These are phyloP conservation scores for Cantharis lateralis DNA, from an alignment of 2,888 invertebrate species.

Conservation along the genomic window DNA sequence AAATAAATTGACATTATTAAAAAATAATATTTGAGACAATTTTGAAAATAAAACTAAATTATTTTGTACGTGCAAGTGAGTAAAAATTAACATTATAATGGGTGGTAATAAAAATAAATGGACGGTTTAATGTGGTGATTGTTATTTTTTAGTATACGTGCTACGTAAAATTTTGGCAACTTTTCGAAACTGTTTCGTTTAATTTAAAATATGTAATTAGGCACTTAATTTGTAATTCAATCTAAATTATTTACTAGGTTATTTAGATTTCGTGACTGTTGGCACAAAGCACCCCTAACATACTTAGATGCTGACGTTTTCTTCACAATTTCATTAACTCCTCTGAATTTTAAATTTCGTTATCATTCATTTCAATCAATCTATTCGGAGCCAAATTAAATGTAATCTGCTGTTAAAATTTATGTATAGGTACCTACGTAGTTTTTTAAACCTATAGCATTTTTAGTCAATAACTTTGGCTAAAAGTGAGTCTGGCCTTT, in stretches of 20 bases:
- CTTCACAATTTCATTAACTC: background rate
- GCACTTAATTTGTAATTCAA: background rate
- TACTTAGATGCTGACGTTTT: background rate
- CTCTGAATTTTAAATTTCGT: no score
- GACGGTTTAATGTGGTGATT: background rate
- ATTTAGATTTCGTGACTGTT: background rate
- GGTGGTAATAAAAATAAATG: background rate
- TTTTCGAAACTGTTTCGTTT: background rate
- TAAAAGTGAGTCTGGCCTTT: constrained; percentile 38
- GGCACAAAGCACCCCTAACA: background rate
- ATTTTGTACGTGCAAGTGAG: background rate
- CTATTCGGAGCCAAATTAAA: no score
- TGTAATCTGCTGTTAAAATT: no score
- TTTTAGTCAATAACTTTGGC: constrained; percentile 25
- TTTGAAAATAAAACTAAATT: background rate
- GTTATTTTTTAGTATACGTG: background rate
- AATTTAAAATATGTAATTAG: background rate
- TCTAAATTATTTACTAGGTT: background rate
- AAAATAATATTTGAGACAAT: background rate
- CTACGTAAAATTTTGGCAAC: background rate
- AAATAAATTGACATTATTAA: background rate
- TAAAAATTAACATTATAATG: background rate
- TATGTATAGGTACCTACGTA: background rate
- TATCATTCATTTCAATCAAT: no score
- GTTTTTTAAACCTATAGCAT: background rate